These are phyloP conservation scores for Chiropotes sagulatus DNA, from an alignment of 2,797 vertebrate species.

Conservation along the genomic window DNA sequence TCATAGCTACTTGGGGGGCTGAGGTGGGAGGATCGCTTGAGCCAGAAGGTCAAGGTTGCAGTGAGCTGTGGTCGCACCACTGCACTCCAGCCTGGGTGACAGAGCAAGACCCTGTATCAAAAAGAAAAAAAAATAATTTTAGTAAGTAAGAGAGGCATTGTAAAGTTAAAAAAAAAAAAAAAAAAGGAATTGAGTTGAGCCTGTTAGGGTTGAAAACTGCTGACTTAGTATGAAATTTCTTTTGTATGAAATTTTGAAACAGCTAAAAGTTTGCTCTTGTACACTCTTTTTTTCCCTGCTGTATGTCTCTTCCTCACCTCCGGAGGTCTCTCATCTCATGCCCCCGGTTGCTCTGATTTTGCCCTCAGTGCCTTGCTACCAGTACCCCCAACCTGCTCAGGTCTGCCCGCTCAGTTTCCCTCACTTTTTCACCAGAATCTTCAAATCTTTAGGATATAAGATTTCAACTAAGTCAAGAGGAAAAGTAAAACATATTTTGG, in stretches of 20 bases:
- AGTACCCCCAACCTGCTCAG: too few species aligned
- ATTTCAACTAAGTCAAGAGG: background rate
- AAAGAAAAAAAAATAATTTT: background rate
- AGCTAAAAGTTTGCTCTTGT: background rate
- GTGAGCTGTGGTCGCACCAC: too few species aligned
- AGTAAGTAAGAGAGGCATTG: background rate
- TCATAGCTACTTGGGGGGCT: too few species aligned
- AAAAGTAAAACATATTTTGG: background rate
- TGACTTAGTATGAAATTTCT: background rate
- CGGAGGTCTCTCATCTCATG: background rate
- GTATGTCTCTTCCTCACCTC: background rate
- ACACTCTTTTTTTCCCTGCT: background rate
- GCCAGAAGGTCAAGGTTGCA: too few species aligned
- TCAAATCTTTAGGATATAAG: background rate
- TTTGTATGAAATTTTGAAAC: background rate
- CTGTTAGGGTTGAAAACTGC: conserved; percentile 10
- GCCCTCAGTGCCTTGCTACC: background rate
- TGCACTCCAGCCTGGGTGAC: too few species aligned
- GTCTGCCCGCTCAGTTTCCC: background rate
- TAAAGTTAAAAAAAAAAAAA: background rate
- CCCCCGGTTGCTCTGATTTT: background rate
- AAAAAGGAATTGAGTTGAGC: background rate
- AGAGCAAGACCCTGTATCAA: too few species aligned
- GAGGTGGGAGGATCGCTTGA: too few species aligned
- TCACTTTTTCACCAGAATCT: background rate